Percentiles rank a stretch among this genome's conserved stretches.
These are phyloP conservation scores for Dicyrtomina minuta DNA, from an alignment of 2,888 invertebrate species.

Conservation along the genomic window DNA sequence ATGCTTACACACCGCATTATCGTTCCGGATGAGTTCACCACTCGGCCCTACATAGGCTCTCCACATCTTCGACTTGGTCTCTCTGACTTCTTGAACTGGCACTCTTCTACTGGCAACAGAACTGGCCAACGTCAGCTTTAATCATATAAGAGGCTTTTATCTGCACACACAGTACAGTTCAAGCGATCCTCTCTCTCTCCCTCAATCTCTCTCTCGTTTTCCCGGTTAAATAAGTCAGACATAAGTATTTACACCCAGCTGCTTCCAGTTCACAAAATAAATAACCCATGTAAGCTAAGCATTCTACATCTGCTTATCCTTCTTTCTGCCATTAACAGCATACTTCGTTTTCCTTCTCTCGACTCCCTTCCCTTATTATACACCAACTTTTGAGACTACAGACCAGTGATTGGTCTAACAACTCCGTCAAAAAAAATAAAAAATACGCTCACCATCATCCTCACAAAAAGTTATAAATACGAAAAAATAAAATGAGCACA, in stretches of 20 bases:
- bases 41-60: conserved; percentile 48
- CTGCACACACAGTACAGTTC: conserved; percentile 11
- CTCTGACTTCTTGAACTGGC: conserved; percentile 11
- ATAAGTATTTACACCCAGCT: conserved; percentile 12
- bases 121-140: conserved; percentile 40
- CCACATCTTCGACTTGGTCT: conserved; percentile 45
- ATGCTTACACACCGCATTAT: conserved; percentile 46
- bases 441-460: too few relatives aligned
- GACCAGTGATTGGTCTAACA: too few relatives aligned
- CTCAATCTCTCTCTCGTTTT: too few relatives aligned
- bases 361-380: neutral
- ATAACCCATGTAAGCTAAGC: conserved; percentile 25
- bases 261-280: conserved; percentile 29
- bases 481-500: too few relatives aligned
- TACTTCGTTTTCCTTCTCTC: neutral
- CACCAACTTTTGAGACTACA: too few relatives aligned
- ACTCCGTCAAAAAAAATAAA: too few relatives aligned
- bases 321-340: too few relatives aligned
- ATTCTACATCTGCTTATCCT: conserved; percentile 7
- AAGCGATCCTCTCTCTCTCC: conserved; percentile 15
- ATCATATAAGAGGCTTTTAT: conserved; percentile 21
- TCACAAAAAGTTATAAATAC: too few relatives aligned
- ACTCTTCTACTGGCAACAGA: conserved; percentile 40
- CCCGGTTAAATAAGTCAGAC: conserved; percentile 14
- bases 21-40: conserved; percentile 45